A percentile compares a stretch with the other conserved stretches of the same genome.
Evolutionary conservation across 2,113 vertebrate species (phyloP).

Genomic region (Cephalopholis sonnerati): DNA sequence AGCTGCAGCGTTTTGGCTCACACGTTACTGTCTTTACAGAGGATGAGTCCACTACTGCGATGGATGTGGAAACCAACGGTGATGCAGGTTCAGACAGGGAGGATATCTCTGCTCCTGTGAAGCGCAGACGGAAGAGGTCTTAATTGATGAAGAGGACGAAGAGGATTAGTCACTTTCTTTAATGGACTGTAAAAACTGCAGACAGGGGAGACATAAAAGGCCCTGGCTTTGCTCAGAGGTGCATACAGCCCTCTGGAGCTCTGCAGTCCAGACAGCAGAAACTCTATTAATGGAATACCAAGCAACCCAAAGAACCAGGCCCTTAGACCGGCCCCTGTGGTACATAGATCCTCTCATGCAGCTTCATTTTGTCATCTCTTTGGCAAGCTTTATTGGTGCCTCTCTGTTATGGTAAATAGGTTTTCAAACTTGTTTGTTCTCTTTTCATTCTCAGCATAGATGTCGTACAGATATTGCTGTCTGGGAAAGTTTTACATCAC

Average conservation of each 20-base stretch:
- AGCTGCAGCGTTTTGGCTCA: background rate
- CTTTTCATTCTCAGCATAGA: background rate
- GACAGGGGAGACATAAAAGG: conserved; percentile 15
- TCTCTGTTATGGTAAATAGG: background rate
- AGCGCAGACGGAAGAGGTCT: conserved; percentile 85
- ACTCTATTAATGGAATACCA: conserved; percentile 36
- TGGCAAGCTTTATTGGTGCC: background rate
- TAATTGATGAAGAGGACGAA: conserved; percentile 86
- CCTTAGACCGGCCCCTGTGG: conserved; percentile 5
- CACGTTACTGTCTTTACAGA: conserved; percentile 42
- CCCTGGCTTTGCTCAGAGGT: background rate
- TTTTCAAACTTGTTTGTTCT: background rate
- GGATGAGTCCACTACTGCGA: conserved; percentile 3
- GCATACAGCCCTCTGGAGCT: conserved; percentile 22
- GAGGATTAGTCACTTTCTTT: conserved; percentile 65
- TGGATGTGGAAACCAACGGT: conserved; percentile 33
- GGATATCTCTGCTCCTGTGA: conserved; percentile 74
- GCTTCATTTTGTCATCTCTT: background rate
- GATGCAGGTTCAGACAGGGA: conserved; percentile 78
- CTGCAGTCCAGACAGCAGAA: conserved; percentile 12
- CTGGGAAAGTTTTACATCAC: background rate
- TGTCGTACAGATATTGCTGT: background rate
- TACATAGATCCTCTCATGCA: background rate
- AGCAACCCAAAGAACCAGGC: conserved; percentile 2
- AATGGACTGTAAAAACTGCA: conserved; percentile 47